Conservation (phyloP, 2,797 vertebrate species). For the Typhlichthys eigenmanni region DNA sequence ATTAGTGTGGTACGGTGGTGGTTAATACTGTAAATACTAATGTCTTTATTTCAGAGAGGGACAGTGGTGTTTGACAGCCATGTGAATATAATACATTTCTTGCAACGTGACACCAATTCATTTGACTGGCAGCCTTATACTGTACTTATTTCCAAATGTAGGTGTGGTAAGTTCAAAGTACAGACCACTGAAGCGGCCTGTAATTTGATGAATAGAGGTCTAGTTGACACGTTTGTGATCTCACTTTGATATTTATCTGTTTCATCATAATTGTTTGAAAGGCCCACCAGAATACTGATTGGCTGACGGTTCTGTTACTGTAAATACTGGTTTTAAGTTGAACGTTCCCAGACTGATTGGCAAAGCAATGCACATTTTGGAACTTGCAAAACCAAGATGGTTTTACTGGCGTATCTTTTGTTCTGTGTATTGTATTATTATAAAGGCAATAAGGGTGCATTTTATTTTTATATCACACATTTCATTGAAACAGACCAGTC, state of each 20-base stretch:
- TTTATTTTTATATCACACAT: no score
- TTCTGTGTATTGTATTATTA: not conserved
- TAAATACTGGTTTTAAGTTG: no score
- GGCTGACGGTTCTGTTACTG: no score
- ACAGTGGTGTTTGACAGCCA: constrained; percentile 19
- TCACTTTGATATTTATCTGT: constrained; percentile 42
- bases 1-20: not conserved
- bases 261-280: constrained; percentile 43
- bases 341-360: no score
- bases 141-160: constrained; percentile 61
- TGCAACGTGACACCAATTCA: constrained; percentile 47
- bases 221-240: constrained; percentile 30
- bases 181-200: constrained; percentile 33
- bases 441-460: no score
- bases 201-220: constrained; percentile 35
- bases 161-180: constrained; percentile 43
- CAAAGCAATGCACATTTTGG: no score
- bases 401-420: not conserved
- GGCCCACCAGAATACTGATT: not conserved
- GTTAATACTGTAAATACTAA: constrained; percentile 5
- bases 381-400: no score
- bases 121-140: constrained; percentile 48
- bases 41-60: constrained; percentile 10
- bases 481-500: constrained; percentile 6
- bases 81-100: constrained; percentile 19